Evolutionary conservation across 2,113 vertebrate genomes (phyloP).

Genomic region (Baryphthengus martii): DNA sequence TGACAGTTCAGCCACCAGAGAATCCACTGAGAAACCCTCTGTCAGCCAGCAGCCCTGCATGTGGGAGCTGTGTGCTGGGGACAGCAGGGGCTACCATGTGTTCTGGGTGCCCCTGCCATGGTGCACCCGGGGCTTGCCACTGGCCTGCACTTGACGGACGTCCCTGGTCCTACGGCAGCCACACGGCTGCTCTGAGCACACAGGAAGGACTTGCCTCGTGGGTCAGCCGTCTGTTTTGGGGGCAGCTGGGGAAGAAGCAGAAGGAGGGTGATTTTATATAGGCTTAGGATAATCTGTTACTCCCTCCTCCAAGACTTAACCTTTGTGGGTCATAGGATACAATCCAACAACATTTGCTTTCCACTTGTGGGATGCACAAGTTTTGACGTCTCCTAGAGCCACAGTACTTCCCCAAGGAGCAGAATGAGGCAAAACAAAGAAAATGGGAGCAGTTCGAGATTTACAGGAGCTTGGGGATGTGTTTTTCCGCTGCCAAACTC

Average conservation of each 20-base stretch:
- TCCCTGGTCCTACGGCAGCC: fast-evolving
- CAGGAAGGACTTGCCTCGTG: fast-evolving
- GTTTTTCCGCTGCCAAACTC: not conserved
- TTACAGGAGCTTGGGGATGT: not conserved
- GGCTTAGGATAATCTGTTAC: not conserved
- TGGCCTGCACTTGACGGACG: not conserved
- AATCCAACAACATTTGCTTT: not conserved
- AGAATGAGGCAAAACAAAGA: not conserved
- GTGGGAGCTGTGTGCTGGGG: not conserved
- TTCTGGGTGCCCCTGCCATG: fast-evolving
- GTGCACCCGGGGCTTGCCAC: fast-evolving
- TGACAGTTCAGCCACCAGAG: not conserved
- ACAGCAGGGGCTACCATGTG: fast-evolving
- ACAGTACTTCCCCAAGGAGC: not conserved
- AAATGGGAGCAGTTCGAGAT: fast-evolving
- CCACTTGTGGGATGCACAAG: not conserved
- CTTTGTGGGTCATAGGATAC: fast-evolving
- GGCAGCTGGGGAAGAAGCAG: not conserved
- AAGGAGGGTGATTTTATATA: not conserved
- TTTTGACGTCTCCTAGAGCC: not conserved
- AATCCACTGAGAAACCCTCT: fast-evolving
- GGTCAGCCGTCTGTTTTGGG: not conserved
- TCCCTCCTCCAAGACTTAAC: not conserved
- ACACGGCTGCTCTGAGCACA: fast-evolving
- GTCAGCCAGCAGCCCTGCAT: fast-evolving